Conservation (phyloP, 2,888 invertebrate species). For the Hirtodrosophila duncani region DNA sequence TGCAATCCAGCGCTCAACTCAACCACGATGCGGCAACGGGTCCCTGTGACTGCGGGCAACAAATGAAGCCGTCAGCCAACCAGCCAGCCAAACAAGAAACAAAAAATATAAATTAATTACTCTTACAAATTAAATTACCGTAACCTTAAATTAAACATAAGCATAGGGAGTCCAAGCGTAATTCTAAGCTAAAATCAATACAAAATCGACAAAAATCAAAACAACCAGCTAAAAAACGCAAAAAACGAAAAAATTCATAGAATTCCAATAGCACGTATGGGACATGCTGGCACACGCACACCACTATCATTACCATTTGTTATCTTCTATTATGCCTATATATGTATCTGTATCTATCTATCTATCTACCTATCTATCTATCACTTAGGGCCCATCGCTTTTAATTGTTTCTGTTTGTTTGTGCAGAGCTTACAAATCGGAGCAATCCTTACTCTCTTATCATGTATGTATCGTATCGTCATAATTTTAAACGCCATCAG, state of each 20-base stretch:
- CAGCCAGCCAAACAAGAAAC: conserved; percentile 60
- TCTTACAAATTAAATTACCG: conserved; percentile 54
- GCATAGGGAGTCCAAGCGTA: conserved; percentile 66
- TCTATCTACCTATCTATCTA: conserved; percentile 3
- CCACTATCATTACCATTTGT: background rate
- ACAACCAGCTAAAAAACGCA: conserved; percentile 14
- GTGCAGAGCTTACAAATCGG: too few relatives aligned
- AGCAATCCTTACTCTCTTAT: too few relatives aligned
- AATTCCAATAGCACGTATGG: conserved; percentile 29
- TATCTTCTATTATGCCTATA: conserved; percentile 5
- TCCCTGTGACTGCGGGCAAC: conserved; percentile 72
- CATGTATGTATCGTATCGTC: conserved; percentile 2
- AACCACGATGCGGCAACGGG: conserved; percentile 74
- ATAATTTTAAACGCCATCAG: too few relatives aligned
- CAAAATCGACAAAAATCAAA: conserved; percentile 19
- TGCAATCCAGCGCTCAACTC: conserved; percentile 59
- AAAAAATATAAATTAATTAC: conserved; percentile 68
- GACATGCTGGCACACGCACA: conserved; percentile 14
- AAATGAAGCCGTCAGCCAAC: conserved; percentile 50
- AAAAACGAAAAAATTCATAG: conserved; percentile 26
- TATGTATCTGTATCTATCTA: conserved; percentile 6
- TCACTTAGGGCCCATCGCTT: too few relatives aligned
- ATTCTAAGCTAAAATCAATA: conserved; percentile 55
- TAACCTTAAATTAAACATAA: conserved; percentile 62
- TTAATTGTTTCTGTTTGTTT: too few relatives aligned